Percentiles rank a stretch among this genome's conserved stretches.
phyloP scores from a whole-genome alignment of 1,140 invertebrate genomes.

The Armadillidium nasatum region DNA sequence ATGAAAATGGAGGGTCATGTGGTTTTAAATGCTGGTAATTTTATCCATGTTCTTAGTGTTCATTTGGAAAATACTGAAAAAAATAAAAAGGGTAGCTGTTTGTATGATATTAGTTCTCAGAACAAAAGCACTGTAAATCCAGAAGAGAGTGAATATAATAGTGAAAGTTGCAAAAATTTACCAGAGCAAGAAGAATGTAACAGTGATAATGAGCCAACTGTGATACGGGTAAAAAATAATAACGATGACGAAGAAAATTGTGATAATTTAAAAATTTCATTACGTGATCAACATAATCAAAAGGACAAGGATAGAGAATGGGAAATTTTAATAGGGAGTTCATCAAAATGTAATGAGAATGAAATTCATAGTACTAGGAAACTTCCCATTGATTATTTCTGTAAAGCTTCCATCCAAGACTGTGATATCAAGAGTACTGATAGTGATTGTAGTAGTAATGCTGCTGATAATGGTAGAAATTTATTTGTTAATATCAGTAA shows the following conservation, averaged over 20 bases:
- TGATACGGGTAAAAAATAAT: neutral
- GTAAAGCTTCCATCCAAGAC: slow-evolving; percentile 25
- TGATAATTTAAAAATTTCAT: neutral
- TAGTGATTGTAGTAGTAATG: slow-evolving; percentile 10
- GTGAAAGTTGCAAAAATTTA: slow-evolving; percentile 25
- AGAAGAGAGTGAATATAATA: slow-evolving; percentile 33
- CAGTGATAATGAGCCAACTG: neutral
- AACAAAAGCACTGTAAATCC: neutral
- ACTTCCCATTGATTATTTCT: slow-evolving; percentile 6
- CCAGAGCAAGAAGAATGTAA: neutral
- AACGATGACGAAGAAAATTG: neutral
- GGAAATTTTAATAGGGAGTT: slow-evolving; percentile 43
- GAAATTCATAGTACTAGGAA: slow-evolving; percentile 23
- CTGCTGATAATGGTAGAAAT: slow-evolving; percentile 25
- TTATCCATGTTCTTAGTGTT: slow-evolving; percentile 60
- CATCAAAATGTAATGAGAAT: slow-evolving; percentile 26
- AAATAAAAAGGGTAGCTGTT: slow-evolving; percentile 31
- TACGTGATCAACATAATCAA: neutral
- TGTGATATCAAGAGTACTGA: slow-evolving; percentile 36
- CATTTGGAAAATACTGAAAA: slow-evolving; percentile 51
- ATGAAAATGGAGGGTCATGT: slow-evolving; percentile 62
- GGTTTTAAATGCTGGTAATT: slow-evolving; percentile 67
- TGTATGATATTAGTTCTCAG: no score
- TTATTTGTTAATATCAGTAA: slow-evolving; percentile 31
- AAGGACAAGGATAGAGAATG: slow-evolving; percentile 41